Evolutionary conservation across 2,113 vertebrate species (phyloP).

Genomic region (Gobius niger): DNA sequence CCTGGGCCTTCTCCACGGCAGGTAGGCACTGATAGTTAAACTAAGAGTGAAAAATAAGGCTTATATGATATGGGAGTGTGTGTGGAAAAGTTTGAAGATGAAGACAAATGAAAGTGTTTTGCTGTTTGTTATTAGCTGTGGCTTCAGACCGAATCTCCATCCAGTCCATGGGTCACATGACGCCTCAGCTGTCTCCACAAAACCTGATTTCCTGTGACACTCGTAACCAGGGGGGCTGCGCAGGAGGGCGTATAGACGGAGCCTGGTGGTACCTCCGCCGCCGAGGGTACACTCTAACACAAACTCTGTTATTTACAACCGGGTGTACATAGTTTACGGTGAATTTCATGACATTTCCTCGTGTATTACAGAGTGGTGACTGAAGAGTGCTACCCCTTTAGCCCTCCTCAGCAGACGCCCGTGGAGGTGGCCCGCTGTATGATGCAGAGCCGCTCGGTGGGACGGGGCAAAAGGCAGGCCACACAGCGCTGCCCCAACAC

Average conservation of each 20-base stretch:
- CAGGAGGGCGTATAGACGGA: conserved; percentile 85
- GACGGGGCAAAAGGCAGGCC: conserved; percentile 93
- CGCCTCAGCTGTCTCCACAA: conserved; percentile 89
- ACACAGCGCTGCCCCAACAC: conserved; percentile 87
- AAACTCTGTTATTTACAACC: neutral
- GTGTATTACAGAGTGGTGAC: conserved; percentile 86
- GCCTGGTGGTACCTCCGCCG: conserved; percentile 96
- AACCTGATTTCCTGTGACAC: conserved; percentile 95
- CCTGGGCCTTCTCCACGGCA: conserved; percentile 97
- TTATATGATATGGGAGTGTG: neutral
- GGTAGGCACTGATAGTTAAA: conserved; percentile 66
- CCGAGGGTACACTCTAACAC: conserved; percentile 78
- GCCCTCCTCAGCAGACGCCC: conserved; percentile 65
- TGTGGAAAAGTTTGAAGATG: neutral
- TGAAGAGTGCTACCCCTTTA: conserved; percentile 91
- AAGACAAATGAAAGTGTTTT: neutral
- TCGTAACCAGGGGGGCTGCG: conserved; percentile 89
- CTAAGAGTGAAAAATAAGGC: neutral
- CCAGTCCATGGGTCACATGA: conserved; percentile 99
- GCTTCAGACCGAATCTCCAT: conserved; percentile 95
- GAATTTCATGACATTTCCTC: neutral
- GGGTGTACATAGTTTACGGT: neutral
- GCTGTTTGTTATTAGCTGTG: conserved; percentile 76
- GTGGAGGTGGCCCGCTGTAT: conserved; percentile 78
- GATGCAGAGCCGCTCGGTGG: conserved; percentile 92